These are phyloP conservation scores for Eupithecia pulchellata DNA, from an alignment of 2,888 invertebrate species.

Conservation along the genomic window DNA sequence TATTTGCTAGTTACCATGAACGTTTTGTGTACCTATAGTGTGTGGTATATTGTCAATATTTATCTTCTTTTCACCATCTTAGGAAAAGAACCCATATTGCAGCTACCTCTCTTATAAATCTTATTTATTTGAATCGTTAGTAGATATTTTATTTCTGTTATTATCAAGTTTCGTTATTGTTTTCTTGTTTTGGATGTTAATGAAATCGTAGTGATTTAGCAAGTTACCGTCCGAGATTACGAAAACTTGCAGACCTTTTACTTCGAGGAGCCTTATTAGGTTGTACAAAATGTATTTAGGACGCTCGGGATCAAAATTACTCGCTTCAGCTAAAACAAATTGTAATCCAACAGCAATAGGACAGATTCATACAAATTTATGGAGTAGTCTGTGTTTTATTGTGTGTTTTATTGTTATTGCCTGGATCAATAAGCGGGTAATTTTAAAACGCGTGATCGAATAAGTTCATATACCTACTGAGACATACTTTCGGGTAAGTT, in stretches of 20 bases:
- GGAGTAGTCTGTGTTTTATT: background rate
- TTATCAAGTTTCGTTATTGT: background rate
- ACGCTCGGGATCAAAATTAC: background rate
- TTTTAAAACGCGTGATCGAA: background rate
- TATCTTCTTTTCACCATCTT: too few species aligned
- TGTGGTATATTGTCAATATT: too few species aligned
- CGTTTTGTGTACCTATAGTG: too few species aligned
- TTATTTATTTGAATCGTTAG: background rate
- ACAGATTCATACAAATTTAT: background rate
- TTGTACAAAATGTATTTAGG: background rate
- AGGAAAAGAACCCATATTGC: too few species aligned
- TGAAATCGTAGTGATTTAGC: constrained; percentile 1
- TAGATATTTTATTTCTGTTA: background rate
- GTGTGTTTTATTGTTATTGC: background rate
- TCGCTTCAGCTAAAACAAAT: background rate
- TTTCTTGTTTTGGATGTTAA: constrained; percentile 1
- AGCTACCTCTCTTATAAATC: too few species aligned
- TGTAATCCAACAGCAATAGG: background rate
- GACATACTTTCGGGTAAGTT: background rate
- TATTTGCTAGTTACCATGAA: too few species aligned
- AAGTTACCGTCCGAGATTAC: background rate
- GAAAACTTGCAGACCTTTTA: constrained; percentile 2
- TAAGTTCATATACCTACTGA: background rate
- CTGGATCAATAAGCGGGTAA: background rate
- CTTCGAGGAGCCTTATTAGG: background rate